Conservation (phyloP, 2,797 vertebrate genomes). For the Rhabdophis nuchalis region DNA sequence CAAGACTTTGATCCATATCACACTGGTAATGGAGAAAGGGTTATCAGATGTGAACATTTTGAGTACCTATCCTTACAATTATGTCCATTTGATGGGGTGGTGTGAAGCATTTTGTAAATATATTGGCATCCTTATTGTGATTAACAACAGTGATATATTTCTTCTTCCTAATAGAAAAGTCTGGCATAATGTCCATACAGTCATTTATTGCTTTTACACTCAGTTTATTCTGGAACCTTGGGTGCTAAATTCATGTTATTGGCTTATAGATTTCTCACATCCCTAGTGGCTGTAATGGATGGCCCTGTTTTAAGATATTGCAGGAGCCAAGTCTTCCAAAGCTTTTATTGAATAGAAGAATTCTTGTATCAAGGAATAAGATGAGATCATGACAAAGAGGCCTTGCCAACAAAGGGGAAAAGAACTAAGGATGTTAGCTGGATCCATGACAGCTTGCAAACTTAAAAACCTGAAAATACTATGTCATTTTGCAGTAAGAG, state of each 20-base stretch:
- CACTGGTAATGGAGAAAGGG: not conserved
- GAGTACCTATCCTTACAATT: not conserved
- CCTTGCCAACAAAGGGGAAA: not conserved
- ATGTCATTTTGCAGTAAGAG: not conserved
- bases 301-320: not conserved
- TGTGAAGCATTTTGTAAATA: accelerated
- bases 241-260: not conserved
- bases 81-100: accelerated
- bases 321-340: not conserved
- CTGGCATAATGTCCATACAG: accelerated
- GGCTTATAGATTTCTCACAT: not conserved
- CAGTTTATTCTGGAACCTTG: not conserved
- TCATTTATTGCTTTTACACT: not conserved
- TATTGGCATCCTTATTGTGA: accelerated
- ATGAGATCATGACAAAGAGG: slow-evolving; percentile 6
- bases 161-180: not conserved
- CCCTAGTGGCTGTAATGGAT: not conserved
- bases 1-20: not conserved
- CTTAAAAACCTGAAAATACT: not conserved
- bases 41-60: not conserved
- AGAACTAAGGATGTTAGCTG: not conserved
- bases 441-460: not conserved
- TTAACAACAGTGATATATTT: not conserved
- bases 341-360: not conserved
- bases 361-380: not conserved